Percentiles rank a stretch among this genome's conserved stretches.
These are phyloP conservation scores for Oophaga sylvatica DNA, from an alignment of 2,797 vertebrate genomes.

Conservation along the genomic window DNA sequence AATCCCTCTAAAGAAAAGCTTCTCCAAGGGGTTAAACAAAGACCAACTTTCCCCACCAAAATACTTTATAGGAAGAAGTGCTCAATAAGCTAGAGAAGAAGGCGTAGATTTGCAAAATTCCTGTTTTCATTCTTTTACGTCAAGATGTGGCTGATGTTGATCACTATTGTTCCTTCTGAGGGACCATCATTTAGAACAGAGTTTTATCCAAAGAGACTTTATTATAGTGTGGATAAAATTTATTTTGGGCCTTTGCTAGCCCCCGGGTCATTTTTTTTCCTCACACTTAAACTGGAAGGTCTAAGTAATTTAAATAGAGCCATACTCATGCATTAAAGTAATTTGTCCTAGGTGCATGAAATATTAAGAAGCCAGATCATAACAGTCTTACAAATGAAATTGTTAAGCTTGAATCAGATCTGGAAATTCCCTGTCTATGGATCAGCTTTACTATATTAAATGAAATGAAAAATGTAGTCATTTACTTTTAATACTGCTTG, in stretches of 20 bases:
- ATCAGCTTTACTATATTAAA: not conserved
- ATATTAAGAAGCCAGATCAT: not conserved
- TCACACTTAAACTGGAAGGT: not conserved
- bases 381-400: conserved; percentile 1
- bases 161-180: no score
- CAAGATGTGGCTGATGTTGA: no score
- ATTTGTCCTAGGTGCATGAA: not conserved
- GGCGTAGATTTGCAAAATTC: no score
- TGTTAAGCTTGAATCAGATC: not conserved
- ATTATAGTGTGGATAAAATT: not conserved
- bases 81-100: no score
- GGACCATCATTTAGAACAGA: no score
- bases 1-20: no score
- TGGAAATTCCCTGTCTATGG: not conserved
- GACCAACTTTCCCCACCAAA: no score
- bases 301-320: not conserved
- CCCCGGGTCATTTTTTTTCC: not conserved
- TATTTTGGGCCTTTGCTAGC: not conserved
- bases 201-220: no score
- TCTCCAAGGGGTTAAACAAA: no score
- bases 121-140: no score
- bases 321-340: not conserved
- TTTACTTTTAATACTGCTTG: conserved; percentile 36
- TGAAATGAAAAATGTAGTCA: conserved; percentile 22
- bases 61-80: no score